phyloP scores from a whole-genome alignment of 2,797 vertebrate species.

The Ctenopoma kingsleyae region DNA sequence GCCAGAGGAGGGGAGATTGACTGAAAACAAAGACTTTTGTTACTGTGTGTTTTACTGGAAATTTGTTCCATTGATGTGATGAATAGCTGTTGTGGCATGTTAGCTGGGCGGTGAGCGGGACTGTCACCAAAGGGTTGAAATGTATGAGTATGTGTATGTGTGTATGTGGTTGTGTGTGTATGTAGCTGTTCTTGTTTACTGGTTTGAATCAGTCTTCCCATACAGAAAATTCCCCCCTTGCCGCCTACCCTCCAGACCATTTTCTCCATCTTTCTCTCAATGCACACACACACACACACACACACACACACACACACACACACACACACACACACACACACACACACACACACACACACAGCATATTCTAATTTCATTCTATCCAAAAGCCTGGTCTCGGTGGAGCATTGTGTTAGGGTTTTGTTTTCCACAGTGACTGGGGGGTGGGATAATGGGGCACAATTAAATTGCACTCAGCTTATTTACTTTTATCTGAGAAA shows the following conservation, averaged over 20 bases:
- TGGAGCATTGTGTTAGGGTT: constrained; percentile 68
- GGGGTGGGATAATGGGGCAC: constrained; percentile 78
- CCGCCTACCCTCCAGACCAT: constrained; percentile 17
- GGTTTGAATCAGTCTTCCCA: constrained; percentile 38
- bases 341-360: constrained; percentile 18
- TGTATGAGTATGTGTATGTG: constrained; percentile 13
- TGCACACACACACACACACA: constrained; percentile 13
- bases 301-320: constrained; percentile 21
- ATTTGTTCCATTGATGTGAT: constrained; percentile 68
- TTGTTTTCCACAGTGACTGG: constrained; percentile 72
- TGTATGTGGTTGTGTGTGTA: constrained; percentile 13
- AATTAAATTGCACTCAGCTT: constrained; percentile 82
- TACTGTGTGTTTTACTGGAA: constrained; percentile 52
- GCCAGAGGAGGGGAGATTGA: constrained; percentile 27
- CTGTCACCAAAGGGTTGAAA: constrained; percentile 33
- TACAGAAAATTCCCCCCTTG: constrained; percentile 30
- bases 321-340: constrained; percentile 12
- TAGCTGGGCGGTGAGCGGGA: constrained; percentile 48
- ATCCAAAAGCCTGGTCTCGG: constrained; percentile 68
- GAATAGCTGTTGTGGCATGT: constrained; percentile 60
- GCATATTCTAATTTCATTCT: constrained; percentile 69
- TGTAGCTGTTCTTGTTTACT: constrained; percentile 35
- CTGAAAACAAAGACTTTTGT: constrained; percentile 66
- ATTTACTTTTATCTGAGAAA: constrained; percentile 83
- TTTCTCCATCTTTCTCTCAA: constrained; percentile 28